A percentile compares a stretch with the other conserved stretches of the same genome.
These are phyloP conservation scores for Trissolcus japonicus DNA, from an alignment of 2,888 invertebrate genomes.

Conservation along the genomic window DNA sequence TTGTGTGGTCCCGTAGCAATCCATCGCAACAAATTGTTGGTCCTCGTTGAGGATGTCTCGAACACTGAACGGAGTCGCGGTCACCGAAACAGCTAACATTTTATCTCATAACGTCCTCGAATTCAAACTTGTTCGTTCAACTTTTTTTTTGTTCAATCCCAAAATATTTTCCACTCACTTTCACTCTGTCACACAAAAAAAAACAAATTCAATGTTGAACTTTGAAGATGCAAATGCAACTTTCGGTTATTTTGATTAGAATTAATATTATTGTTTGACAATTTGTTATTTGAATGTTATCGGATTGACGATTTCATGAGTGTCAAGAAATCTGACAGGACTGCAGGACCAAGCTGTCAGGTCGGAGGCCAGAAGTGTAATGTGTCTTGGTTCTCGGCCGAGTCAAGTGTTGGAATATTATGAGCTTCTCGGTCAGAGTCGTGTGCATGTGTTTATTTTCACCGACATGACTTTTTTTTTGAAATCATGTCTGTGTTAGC, in stretches of 20 bases:
- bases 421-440: slow-evolving; percentile 52
- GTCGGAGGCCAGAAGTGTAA: slow-evolving; percentile 73
- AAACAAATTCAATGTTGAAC: not conserved
- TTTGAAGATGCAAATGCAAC: not conserved
- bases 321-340: slow-evolving; percentile 1
- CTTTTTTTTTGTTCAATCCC: not conserved
- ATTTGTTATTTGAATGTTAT: too few relatives aligned
- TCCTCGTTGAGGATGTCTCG: slow-evolving; percentile 73
- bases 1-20: slow-evolving; percentile 67
- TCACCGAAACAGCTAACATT: slow-evolving; percentile 71
- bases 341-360: slow-evolving; percentile 63
- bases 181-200: slow-evolving; percentile 7
- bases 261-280: too few relatives aligned
- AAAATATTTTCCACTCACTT: not conserved
- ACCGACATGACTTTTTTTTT: slow-evolving; percentile 59
- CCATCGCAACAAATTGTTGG: slow-evolving; percentile 71
- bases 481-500: slow-evolving; percentile 1
- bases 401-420: slow-evolving; percentile 70
- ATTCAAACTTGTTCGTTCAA: not conserved
- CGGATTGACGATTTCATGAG: too few relatives aligned
- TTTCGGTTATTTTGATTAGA: too few relatives aligned
- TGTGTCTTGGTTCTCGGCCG: slow-evolving; percentile 69
- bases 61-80: slow-evolving; percentile 73
- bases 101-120: slow-evolving; percentile 57
- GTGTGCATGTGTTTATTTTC: slow-evolving; percentile 71